A percentile compares a stretch with the other conserved stretches of the same genome.
These are phyloP conservation scores for Galagoides demidoff DNA, from an alignment of 2,797 vertebrate genomes.

Conservation along the genomic window DNA sequence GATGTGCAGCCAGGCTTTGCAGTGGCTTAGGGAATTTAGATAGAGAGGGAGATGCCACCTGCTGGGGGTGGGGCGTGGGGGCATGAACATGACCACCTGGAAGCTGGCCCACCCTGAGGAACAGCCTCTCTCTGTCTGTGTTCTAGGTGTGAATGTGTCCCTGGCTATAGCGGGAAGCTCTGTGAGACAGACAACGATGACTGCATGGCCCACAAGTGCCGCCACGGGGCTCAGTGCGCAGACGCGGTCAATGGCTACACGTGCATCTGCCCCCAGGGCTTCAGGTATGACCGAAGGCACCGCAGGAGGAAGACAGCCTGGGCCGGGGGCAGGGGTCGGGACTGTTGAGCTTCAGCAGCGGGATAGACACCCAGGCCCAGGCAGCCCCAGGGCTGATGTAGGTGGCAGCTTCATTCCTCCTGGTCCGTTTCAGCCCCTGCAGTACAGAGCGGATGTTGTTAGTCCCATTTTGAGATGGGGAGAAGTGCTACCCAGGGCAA, in stretches of 20 bases:
- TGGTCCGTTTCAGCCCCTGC: not conserved
- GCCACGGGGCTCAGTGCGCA: constrained; percentile 94
- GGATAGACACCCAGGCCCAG: not conserved
- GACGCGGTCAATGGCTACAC: constrained; percentile 95
- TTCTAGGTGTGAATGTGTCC: constrained; percentile 95
- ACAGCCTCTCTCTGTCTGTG: not conserved
- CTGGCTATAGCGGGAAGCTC: constrained; percentile 94
- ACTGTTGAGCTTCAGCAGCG: not conserved
- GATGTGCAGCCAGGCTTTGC: not conserved
- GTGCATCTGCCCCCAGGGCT: constrained; percentile 95
- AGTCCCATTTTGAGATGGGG: too few relatives aligned
- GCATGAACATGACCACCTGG: fast-evolving
- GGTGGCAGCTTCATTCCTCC: not conserved
- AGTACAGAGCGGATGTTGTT: not conserved
- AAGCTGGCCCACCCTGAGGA: not conserved
- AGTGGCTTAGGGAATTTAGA: not conserved
- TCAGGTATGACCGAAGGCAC: constrained; percentile 90
- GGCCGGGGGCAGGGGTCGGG: not conserved
- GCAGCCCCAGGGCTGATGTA: not conserved
- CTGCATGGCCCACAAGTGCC: constrained; percentile 94
- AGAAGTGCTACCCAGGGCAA: not conserved
- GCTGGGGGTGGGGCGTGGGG: not conserved
- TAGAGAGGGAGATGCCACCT: not conserved
- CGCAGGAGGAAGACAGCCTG: not conserved
- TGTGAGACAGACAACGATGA: constrained; percentile 95